Base-by-base conservation (phyloP, 2,888 invertebrate species). In the Argynnis bischoffii region DNA sequence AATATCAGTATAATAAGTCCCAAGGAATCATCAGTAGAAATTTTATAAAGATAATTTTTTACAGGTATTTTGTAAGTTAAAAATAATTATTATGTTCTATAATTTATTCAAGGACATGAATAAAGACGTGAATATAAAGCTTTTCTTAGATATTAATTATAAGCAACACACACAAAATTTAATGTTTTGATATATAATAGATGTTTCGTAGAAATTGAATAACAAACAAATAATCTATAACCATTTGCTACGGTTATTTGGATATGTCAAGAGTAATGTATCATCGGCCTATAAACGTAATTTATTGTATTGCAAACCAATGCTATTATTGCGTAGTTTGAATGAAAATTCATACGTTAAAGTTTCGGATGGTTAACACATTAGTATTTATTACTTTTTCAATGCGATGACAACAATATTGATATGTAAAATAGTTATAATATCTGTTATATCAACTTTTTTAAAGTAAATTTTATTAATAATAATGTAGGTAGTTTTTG, bases 221-320 rank as follows among this genome's bases (percentile, higher is more conserved):
- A 50, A 61, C 53, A 61, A 51, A 61, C 61, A 50, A 53, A 61
- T 48, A 51, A 61, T 35, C 18, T 41, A 59, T 57, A 59, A 53
- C 47, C 35, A 55, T 55, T 54, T 15, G 26, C 26, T 26, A 59
- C 46, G 46, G 59, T 21, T 65, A 59, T 59, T 50, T 59, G 57
- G 47, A 65, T 54, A 51, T 59, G 57, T 65, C 59, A 57, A 53
- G 26, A 53, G 47, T 53, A 65, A 59, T 59, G 65, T 47, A 59
- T 65, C 59, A 59, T 65, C n/a, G 51, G 55, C 51, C 57, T 65
- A 65, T 65, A 65, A 65, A 65, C 47, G 53, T 65, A 53, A 65
- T 65, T 65, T 65, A 65, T 65, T 57, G 50, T 59, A 65, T 65
- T 54, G 59, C 53, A n/a, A 53, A 53, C 61, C 61, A 61, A 53